Percentiles rank a stretch among this genome's conserved stretches.
Evolutionary conservation across 2,888 invertebrate species (phyloP).

Genomic region (Nematopogon swammerdamellus): DNA sequence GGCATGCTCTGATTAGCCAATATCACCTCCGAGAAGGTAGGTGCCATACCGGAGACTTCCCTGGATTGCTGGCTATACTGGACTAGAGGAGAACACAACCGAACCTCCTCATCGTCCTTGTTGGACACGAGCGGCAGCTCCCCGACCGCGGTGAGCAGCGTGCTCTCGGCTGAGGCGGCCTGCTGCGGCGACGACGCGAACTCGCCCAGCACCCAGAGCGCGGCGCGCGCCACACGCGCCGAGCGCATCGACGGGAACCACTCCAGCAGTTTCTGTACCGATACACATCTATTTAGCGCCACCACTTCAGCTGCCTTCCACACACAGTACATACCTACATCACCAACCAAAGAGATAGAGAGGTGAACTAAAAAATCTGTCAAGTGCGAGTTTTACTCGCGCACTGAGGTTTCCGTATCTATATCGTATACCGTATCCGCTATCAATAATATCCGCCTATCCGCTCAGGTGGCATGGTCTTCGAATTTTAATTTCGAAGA

Average conservation of each 20-base stretch:
- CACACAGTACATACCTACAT: not conserved
- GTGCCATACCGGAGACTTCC: too few species aligned
- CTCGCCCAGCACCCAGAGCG: constrained; percentile 97
- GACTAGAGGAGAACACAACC: too few species aligned
- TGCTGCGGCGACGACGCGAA: constrained; percentile 80
- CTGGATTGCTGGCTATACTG: too few species aligned
- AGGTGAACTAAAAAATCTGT: not conserved
- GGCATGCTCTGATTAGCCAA: too few species aligned
- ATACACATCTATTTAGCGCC: too few species aligned
- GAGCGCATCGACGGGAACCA: constrained; percentile 83
- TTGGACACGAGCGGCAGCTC: constrained; percentile 21
- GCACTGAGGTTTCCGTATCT: too few species aligned
- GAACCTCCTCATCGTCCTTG: constrained; percentile 9
- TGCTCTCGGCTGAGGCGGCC: constrained; percentile 75
- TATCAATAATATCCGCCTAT: too few species aligned
- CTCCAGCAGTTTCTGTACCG: constrained; percentile 68
- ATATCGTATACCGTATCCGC: too few species aligned
- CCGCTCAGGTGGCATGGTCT: too few species aligned
- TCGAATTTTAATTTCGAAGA: too few species aligned
- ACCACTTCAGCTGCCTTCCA: not conserved
- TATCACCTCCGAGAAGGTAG: too few species aligned
- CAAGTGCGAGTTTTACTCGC: too few species aligned
- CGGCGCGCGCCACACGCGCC: constrained; percentile 89
- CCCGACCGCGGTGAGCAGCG: constrained; percentile 49
- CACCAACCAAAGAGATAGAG: not conserved